phyloP scores from a whole-genome alignment of 2,113 vertebrate genomes.

The Psittacula cyanocephala region DNA sequence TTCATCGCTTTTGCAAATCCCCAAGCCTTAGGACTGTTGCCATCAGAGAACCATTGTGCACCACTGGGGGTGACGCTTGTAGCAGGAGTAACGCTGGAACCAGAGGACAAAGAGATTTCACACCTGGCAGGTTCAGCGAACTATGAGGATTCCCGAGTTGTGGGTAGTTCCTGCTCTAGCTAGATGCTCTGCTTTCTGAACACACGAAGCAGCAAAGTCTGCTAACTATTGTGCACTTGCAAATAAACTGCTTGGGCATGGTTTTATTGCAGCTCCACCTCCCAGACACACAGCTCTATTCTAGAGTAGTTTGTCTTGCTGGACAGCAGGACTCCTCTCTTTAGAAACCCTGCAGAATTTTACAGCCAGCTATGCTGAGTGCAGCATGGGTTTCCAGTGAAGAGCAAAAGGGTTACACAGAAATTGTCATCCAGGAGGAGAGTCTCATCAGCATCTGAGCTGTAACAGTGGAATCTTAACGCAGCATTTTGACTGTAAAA shows the following conservation, averaged over 20 bases:
- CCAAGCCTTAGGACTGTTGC: neutral
- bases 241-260: neutral
- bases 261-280: slow-evolving; percentile 18
- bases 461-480: neutral
- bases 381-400: neutral
- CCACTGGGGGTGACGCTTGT: rapidly evolving
- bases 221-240: neutral
- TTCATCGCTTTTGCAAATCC: neutral
- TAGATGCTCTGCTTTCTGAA: neutral
- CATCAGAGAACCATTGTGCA: neutral
- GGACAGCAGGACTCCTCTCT: neutral
- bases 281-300: neutral
- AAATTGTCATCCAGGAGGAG: neutral
- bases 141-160: neutral
- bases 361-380: neutral
- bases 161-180: neutral
- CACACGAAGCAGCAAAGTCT: neutral
- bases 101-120: neutral
- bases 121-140: neutral
- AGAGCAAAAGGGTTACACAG: neutral
- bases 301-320: neutral
- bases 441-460: neutral
- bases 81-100: neutral
- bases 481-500: neutral
- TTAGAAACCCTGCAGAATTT: neutral